These are phyloP conservation scores for Theonella swinhoei DNA, from an alignment of 37 sponge, comb jelly and placozoan genomes.

Conservation along the genomic window DNA sequence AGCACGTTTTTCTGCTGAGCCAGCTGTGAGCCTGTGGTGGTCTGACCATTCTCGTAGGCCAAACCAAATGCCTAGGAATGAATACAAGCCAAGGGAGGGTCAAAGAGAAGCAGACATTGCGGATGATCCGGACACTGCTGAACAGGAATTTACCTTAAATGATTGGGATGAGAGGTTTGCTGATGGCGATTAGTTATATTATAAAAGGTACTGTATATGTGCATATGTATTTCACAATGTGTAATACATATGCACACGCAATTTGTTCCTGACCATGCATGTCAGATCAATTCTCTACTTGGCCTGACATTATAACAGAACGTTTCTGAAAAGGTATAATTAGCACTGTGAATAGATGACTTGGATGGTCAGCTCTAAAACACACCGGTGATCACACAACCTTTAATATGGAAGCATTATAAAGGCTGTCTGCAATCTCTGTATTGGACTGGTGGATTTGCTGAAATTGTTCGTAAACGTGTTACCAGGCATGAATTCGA, in stretches of 20 bases:
- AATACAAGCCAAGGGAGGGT: slow-evolving; percentile 18
- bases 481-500: no score
- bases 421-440: no score
- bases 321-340: no score
- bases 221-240: neutral
- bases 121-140: neutral
- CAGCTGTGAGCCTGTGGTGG: slow-evolving; percentile 60
- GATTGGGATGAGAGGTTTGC: neutral
- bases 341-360: no score
- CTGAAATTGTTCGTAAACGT: no score
- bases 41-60: slow-evolving; percentile 36
- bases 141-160: neutral
- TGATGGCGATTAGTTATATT: no score
- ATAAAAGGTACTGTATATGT: no score
- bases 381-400: no score
- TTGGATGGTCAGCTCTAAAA: no score
- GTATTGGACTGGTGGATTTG: no score
- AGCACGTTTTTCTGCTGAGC: slow-evolving; percentile 22
- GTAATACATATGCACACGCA: neutral
- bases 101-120: slow-evolving; percentile 3
- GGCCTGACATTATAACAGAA: neutral
- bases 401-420: no score
- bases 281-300: neutral
- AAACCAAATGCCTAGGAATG: slow-evolving; percentile 46
- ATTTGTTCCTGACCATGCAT: neutral